Evolutionary conservation across 2,113 vertebrate genomes (phyloP), one percentile per base, ranked within the genome.

Genomic region (Percina caprodes): DNA sequence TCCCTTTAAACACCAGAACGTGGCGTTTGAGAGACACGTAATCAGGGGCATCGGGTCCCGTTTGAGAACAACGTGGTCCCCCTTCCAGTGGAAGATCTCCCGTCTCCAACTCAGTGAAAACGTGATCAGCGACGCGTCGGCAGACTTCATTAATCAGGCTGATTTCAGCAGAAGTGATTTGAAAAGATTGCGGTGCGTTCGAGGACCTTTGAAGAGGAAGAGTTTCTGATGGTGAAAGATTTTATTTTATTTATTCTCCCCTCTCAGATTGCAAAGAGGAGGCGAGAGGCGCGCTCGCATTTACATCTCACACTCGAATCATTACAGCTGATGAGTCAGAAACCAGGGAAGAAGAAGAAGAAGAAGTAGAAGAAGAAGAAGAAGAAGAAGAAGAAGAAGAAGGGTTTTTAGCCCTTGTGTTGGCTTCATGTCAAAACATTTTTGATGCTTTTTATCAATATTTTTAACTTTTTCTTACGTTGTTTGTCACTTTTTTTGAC

Each of bases 131-230:
- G 30, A 23, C 26, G 71, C 80, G 66, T 79, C 84, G 19, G 60
- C 77, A 42, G 72, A 60, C 68, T 60, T 76, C 68, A 88, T 84
- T 86, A 86, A 84, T 84, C 77, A 81, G 39, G 39, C 73, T 77
- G 80, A 88, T 88, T 83, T 80, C 76, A 46, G 86, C 65, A 70
- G 79, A 26, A 69, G 83, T 42, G 79, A 85, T 85, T 80, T 82
- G 75, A 72, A 73, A 8, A 65, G 76, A 83, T 77, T 80, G 76
- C 59, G 52, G 33, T 26, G 61, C 58, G 12, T 71, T 85, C 14
- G 51, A 89, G 87, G 80, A 84, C 35, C 70, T 78, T 67, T 81
- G 48, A 33, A 86, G 67, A 69, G 48, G 74, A 71, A 76, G 35
- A 39, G 49, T 73, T 83, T 80, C 19, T 74, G 73, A 83, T 84